These are phyloP conservation scores for Sinocyclocheilus grahami DNA, from an alignment of 2,113 vertebrate species.

Conservation along the genomic window DNA sequence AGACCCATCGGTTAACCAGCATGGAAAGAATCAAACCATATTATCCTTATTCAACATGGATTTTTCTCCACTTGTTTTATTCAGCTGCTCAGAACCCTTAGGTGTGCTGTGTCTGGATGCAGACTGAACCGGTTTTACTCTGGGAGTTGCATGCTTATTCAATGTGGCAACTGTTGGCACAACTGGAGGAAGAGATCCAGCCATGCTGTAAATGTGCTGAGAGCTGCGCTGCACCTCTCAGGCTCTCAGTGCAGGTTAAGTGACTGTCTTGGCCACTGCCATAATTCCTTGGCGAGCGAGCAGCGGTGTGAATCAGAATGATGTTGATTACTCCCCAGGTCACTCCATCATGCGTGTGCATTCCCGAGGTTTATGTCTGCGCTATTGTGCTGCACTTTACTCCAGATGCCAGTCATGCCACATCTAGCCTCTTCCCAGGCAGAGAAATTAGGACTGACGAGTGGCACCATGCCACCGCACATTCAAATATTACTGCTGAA, in stretches of 20 bases:
- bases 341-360: constrained; percentile 27
- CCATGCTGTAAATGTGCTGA: constrained; percentile 65
- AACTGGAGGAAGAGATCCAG: constrained; percentile 57
- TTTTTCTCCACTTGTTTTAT: not conserved
- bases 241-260: constrained; percentile 60
- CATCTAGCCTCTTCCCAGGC: constrained; percentile 30
- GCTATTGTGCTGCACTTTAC: constrained; percentile 25
- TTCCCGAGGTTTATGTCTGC: constrained; percentile 9
- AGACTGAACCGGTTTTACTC: not conserved
- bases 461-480: constrained; percentile 12
- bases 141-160: constrained; percentile 22
- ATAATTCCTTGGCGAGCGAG: constrained; percentile 61
- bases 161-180: constrained; percentile 44
- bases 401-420: constrained; percentile 23
- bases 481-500: constrained; percentile 33
- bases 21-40: not conserved
- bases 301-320: constrained; percentile 64
- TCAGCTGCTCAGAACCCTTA: not conserved
- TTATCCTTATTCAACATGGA: not conserved
- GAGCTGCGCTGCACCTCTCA: constrained; percentile 53
- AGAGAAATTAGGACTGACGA: constrained; percentile 19
- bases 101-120: not conserved
- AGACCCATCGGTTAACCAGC: not conserved
- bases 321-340: constrained; percentile 61
- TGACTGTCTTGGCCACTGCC: constrained; percentile 62